phyloP scores from a whole-genome alignment of 2,888 invertebrate species.

The Amphiduros pacificus region DNA sequence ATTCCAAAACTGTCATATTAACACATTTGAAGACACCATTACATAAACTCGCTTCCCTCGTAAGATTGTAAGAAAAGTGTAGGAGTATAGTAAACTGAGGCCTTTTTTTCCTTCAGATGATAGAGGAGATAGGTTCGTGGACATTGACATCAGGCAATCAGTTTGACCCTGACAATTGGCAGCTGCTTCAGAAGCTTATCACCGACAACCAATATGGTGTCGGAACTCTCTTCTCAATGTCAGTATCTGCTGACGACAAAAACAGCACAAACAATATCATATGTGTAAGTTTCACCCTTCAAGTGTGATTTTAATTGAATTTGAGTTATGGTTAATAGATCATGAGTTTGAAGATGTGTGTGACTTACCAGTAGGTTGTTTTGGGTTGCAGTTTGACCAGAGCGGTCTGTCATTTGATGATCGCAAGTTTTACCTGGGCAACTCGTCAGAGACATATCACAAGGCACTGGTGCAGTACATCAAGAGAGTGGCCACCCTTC shows the following conservation, averaged over 20 bases:
- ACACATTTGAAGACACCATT: too few species aligned
- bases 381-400: conserved; percentile 42
- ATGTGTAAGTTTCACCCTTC: conserved; percentile 28
- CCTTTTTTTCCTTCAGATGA: conserved; percentile 37
- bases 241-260: conserved; percentile 37
- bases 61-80: too few species aligned
- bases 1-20: too few species aligned
- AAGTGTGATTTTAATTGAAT: too few species aligned
- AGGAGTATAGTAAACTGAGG: too few species aligned
- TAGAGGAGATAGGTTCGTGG: conserved; percentile 45
- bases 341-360: too few species aligned
- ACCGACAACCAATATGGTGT: conserved; percentile 25
- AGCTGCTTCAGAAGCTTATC: conserved; percentile 34
- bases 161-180: conserved; percentile 38
- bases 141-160: conserved; percentile 37
- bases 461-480: conserved; percentile 35
- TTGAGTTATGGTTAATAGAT: too few species aligned
- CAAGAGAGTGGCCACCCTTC: conserved; percentile 30
- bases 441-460: conserved; percentile 30
- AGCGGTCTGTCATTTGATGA: conserved; percentile 39
- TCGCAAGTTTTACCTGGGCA: conserved; percentile 38
- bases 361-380: background rate
- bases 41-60: too few species aligned
- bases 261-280: conserved; percentile 40
- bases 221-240: conserved; percentile 39